Conservation (phyloP, 1,140 invertebrate species). For the Stratiolaelaps scimitus region DNA sequence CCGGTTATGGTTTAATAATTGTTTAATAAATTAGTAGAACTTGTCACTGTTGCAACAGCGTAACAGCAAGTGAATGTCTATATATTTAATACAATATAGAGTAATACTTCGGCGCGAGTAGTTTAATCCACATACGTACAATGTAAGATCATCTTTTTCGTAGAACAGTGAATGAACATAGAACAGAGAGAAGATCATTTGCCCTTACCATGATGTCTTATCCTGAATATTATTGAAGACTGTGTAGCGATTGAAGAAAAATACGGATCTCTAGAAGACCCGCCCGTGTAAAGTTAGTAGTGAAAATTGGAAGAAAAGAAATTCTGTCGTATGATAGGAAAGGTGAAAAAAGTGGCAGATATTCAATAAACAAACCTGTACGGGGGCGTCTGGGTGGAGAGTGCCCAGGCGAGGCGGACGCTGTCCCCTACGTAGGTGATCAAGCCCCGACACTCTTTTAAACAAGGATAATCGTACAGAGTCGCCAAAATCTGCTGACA, state of each 20-base stretch:
- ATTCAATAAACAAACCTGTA: slow-evolving; percentile 35
- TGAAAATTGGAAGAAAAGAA: not conserved
- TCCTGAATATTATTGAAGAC: not conserved
- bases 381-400: slow-evolving; percentile 44
- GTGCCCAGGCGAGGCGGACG: slow-evolving; percentile 54
- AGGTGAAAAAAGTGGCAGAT: no score
- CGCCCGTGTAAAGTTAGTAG: not conserved
- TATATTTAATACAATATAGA: no score
- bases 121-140: no score
- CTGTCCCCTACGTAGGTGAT: slow-evolving; percentile 52
- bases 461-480: slow-evolving; percentile 59
- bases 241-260: not conserved
- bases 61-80: no score
- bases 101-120: no score
- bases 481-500: slow-evolving; percentile 54
- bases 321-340: not conserved
- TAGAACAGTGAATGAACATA: slow-evolving; percentile 4
- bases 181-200: not conserved
- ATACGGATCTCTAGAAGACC: no score
- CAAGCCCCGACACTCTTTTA: slow-evolving; percentile 51
- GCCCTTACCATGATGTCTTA: not conserved
- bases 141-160: no score
- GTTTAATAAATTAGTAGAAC: no score
- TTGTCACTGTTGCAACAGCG: no score
- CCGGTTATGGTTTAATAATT: no score